Base-by-base conservation (phyloP, 2,888 invertebrate species). In the Eilema depressum region DNA sequence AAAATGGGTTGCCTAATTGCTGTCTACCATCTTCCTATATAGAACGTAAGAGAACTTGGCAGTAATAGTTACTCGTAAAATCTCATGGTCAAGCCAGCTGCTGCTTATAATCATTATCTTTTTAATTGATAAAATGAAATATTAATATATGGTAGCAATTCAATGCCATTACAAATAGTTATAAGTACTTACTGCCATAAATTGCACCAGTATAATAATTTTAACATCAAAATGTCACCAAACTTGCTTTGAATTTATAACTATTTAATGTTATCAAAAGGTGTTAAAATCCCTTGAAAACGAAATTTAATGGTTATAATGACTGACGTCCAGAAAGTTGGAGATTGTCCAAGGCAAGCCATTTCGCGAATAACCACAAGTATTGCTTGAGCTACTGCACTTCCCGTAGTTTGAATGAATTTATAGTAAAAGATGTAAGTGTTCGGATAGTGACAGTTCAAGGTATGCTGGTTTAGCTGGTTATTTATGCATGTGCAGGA, bases 341-440 rank as follows among this genome's bases (percentile, higher is more conserved):
- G 81, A 86, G 78, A 75, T 70, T 76, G 78, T 85, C 82, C 85
- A 88, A 85, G 78, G 83, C 79, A 83, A 86, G 85, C 83, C 75
- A 63, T 76, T 77, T 83, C 75, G 82, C 75, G 74, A 69, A 65
- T 68, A 69, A 59, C 71, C 75, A 56, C 85, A 63, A 86, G 73
- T 75, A 73, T 73, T 61, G 37, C 28, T 68, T 66, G 85, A 80
- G 65, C 85, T 78, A 8, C 56, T 59, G 4, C 67, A 53, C 66
- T 68, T 64, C 56, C n/a, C 37, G n/a, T 33, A 56, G 3, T 64
- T 1, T 7, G 68, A 65, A 47, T 37, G 37, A 30, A 61, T 62
- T 25, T 10, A 20, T 14, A 65, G 66, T 57, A 64, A 68, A 59
- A 56, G 70, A 65, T 37, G 69, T 62, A 70, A 26, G 59, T 66